Conservation (phyloP, 2,797 vertebrate species). For the Enteromius argenteus region DNA sequence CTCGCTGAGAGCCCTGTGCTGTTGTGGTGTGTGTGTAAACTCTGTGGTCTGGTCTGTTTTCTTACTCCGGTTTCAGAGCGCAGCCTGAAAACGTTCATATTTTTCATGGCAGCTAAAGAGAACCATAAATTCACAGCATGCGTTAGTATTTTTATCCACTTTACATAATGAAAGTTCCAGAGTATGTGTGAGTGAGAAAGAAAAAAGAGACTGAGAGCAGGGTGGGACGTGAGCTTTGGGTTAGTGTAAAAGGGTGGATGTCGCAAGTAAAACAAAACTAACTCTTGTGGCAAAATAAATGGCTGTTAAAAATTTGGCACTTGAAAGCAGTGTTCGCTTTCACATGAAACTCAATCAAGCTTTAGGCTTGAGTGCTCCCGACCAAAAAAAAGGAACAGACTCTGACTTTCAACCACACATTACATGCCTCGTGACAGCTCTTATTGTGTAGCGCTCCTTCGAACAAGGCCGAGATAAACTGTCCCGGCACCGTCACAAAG, state of each 20-base stretch:
- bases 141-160: constrained; percentile 79
- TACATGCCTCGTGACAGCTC: constrained; percentile 78
- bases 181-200: constrained; percentile 52
- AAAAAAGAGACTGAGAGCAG: constrained; percentile 46
- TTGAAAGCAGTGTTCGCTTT: constrained; percentile 62
- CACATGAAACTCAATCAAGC: constrained; percentile 75
- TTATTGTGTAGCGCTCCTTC: constrained; percentile 78
- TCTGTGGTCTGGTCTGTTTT: constrained; percentile 80
- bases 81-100: constrained; percentile 79
- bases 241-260: constrained; percentile 74
- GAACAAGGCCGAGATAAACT: constrained; percentile 73
- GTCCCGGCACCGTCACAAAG: constrained; percentile 70
- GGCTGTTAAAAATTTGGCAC: constrained; percentile 48
- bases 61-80: constrained; percentile 78
- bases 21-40: constrained; percentile 81
- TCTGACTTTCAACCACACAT: constrained; percentile 78
- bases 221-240: constrained; percentile 64
- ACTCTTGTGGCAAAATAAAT: constrained; percentile 62
- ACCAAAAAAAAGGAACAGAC: constrained; percentile 68
- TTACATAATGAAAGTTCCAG: constrained; percentile 82
- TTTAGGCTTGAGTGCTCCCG: constrained; percentile 70
- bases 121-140: constrained; percentile 79
- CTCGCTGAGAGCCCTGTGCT: constrained; percentile 70
- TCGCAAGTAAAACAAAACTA: constrained; percentile 72
- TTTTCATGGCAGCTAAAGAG: constrained; percentile 78